Evolutionary conservation across 2,797 vertebrate genomes (phyloP), one percentile per base, ranked within the genome.

Genomic region (Trichosurus vulpecula): DNA sequence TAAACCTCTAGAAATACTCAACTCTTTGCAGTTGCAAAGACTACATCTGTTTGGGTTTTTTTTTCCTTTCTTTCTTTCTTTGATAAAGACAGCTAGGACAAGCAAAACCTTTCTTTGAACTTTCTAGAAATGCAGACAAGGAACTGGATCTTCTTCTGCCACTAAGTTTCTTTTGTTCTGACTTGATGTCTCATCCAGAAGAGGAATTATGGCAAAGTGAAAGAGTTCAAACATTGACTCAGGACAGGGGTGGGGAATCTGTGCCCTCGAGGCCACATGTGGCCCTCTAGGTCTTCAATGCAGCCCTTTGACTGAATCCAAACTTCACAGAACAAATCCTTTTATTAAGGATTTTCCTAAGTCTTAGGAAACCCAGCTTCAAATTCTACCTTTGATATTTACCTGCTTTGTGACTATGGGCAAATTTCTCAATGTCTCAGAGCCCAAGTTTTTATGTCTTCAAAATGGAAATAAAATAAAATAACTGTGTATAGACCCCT

Each of bases 1-100:
- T 96, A 97, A 96, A 91, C 47, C 54, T 96, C 31, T 54, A 93
- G 91, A 94, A 96, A 96, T 93, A 93, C 81, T 93, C 93, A 89
- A 94, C 41, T 95, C 55, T 94, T 94, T 96, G 12, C 41, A 87
- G 41, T 51, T 87, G 41, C 41, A 87, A 87, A 51, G 41, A 47
- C 41, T 47, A 81, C 22, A 2, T 74, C 58, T 61, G 58, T 14
- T 61, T 58, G 4, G 11, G 4, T 61, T 61, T 57, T 29, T 30
- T 66, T 47, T 89, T 27, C 4, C 14, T 89, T 52, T 29, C 41
- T 51, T 87, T 87, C 25, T 87, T 74, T 22, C 66, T 74, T 87
- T 87, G 41, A 3, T 47, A 90, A 90, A 90, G 51, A 16, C 52
- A 74, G 61, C 16, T 51, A 93, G 54, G 53, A 51, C 52, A 95